These are phyloP conservation scores for Oncorhynchus masou DNA, from an alignment of 2,113 vertebrate species.

Conservation along the genomic window DNA sequence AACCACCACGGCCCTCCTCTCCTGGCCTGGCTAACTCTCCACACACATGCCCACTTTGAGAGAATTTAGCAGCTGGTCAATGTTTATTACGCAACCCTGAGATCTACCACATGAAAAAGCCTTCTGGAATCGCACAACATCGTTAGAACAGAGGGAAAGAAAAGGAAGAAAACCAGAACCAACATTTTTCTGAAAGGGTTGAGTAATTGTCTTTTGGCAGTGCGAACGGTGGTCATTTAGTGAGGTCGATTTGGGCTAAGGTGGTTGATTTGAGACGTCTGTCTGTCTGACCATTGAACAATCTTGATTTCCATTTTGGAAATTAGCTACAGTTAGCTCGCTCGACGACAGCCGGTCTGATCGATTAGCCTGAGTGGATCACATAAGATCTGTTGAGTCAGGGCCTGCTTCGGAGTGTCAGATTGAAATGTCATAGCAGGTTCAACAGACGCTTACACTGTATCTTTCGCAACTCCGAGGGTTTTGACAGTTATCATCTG, in stretches of 20 bases:
- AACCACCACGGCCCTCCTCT: constrained; percentile 18
- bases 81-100: constrained; percentile 40
- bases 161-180: background rate
- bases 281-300: constrained; percentile 8
- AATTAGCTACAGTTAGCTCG: background rate
- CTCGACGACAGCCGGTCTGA: background rate
- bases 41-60: constrained; percentile 28
- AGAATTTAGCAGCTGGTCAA: constrained; percentile 39
- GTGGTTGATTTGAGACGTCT: background rate
- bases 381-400: background rate
- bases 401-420: background rate
- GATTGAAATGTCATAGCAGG: constrained; percentile 21
- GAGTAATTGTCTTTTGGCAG: background rate
- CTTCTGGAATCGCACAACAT: constrained; percentile 22
- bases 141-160: background rate
- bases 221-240: constrained; percentile 17
- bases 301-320: constrained; percentile 15
- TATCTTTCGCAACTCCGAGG: too few species aligned
- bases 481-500: too few species aligned
- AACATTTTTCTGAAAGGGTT: background rate
- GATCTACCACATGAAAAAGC: constrained; percentile 35
- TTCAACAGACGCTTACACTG: too few species aligned
- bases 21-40: background rate
- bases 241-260: constrained; percentile 13
- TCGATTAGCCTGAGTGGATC: background rate